phyloP scores from a whole-genome alignment of 2,888 invertebrate species.

The Malthinus seriepunctatus region DNA sequence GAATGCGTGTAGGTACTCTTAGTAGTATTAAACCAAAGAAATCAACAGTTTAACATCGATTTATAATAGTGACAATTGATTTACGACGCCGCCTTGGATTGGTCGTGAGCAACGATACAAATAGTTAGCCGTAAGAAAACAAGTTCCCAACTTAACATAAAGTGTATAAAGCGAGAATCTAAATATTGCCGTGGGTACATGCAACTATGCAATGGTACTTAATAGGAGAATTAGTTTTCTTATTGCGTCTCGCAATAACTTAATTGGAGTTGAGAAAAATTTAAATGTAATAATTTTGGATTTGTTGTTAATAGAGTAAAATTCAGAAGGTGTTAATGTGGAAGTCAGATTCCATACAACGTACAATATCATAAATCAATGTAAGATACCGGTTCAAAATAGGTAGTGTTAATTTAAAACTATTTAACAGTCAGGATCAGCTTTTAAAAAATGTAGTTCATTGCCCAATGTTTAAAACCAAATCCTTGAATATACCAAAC shows the following conservation, averaged over 20 bases:
- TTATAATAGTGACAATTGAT: constrained; percentile 56
- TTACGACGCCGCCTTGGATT: constrained; percentile 51
- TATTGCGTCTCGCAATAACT: not conserved
- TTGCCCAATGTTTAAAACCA: too few relatives aligned
- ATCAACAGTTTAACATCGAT: constrained; percentile 55
- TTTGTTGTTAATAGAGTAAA: too few relatives aligned
- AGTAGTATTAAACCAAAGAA: constrained; percentile 52
- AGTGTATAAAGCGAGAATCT: constrained; percentile 21
- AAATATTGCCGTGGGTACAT: constrained; percentile 31
- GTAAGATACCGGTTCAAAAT: too few relatives aligned
- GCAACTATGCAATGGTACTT: constrained; percentile 7
- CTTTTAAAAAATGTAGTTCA: too few relatives aligned
- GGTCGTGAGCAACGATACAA: constrained; percentile 47
- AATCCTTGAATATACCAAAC: too few relatives aligned
- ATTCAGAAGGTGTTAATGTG: too few relatives aligned
- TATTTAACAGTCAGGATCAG: too few relatives aligned
- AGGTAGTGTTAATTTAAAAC: too few relatives aligned
- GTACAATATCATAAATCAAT: too few relatives aligned
- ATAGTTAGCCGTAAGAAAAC: constrained; percentile 45
- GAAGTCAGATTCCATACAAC: too few relatives aligned
- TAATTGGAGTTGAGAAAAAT: too few relatives aligned
- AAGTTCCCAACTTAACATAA: constrained; percentile 36
- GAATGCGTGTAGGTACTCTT: constrained; percentile 54
- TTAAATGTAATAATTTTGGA: too few relatives aligned
- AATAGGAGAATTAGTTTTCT: constrained; percentile 10